Base-by-base conservation (phyloP, 2,888 invertebrate genomes). In the Tiliacea aurago region DNA sequence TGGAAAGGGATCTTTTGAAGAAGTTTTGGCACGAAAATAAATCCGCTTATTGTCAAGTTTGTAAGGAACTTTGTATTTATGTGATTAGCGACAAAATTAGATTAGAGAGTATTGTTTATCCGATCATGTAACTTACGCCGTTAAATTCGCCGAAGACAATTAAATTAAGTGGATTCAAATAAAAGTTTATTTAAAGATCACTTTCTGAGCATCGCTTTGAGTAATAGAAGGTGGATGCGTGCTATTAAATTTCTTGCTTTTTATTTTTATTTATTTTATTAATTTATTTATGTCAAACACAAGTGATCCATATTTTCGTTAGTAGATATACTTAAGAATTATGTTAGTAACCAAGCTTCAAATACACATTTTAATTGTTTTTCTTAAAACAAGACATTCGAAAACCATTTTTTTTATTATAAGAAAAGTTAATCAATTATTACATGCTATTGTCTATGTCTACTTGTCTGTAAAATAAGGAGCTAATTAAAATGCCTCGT, bases 41-140 rank as follows among this genome's bases (percentile, higher is more conserved):
- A 84, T 66, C 62, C 45, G 33, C 43, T 73, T 66, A 80, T 58
- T 69, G 74, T 73, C 68, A 65, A 68, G 80, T 61, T 71, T 53
- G 10, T 66, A 37, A n/a, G 11, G 28, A 67, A 70, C 47, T 75
- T 84, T 65, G 20, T 58, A 41, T 69, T 62, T 66, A 66, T 80
- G 73, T 69, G 33, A 69, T 80, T 69, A 69, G 23, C 56, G 58
- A 55, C 62, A 47, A 66, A 80, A 84, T 69, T 66, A 80, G 59
- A 53, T 64, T 43, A 18, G 11, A 55, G 5, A 28, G 20, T 33
- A 53, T 69, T 83, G 62, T 66, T 78, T 71, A 61, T 33, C 20
- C n/a, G 53, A 70, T 78, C 33, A 49, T 64, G 84, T 56, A 41
- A 72, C 37, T 68, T 56, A 37, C 3, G 66, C 18, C 43, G 2